A percentile compares a stretch with the other conserved stretches of the same genome.
These are phyloP conservation scores for Diachrysia chrysitis DNA, from an alignment of 2,888 invertebrate genomes.

Conservation along the genomic window DNA sequence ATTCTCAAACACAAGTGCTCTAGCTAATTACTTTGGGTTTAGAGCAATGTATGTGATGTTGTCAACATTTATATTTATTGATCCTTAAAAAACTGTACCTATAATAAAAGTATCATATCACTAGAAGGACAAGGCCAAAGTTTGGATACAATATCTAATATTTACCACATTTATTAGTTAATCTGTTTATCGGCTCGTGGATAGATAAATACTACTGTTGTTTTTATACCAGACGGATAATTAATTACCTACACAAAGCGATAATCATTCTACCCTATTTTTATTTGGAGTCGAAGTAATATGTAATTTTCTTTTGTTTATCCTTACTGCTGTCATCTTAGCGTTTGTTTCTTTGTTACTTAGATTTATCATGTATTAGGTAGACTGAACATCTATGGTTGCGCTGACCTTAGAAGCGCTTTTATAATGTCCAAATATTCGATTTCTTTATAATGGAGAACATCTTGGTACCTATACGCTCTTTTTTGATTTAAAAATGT, in stretches of 20 bases:
- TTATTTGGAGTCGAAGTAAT: not conserved
- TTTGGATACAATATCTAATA: constrained; percentile 1
- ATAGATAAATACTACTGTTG: constrained; percentile 1
- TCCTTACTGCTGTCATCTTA: not conserved
- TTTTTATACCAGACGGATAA: not conserved
- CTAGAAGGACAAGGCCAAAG: not conserved
- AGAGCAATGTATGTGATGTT: too few species aligned
- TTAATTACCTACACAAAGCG: not conserved
- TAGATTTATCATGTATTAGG: not conserved
- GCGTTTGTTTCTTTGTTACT: not conserved
- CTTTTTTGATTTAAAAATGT: too few species aligned
- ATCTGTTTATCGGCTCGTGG: constrained; percentile 4
- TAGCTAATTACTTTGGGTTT: too few species aligned
- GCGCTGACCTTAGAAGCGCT: not conserved
- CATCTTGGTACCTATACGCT: too few species aligned
- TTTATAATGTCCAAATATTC: too few species aligned
- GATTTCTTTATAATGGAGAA: too few species aligned
- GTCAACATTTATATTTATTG: too few species aligned
- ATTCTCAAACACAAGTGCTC: too few species aligned
- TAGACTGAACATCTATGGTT: too few species aligned
- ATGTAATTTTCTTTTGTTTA: not conserved
- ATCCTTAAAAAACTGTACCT: not conserved
- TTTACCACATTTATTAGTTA: constrained; percentile 3
- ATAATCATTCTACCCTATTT: not conserved
- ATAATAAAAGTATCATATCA: not conserved